These are phyloP conservation scores for Tragelaphus imberbis DNA, from an alignment of 2,113 vertebrate genomes.

Conservation along the genomic window DNA sequence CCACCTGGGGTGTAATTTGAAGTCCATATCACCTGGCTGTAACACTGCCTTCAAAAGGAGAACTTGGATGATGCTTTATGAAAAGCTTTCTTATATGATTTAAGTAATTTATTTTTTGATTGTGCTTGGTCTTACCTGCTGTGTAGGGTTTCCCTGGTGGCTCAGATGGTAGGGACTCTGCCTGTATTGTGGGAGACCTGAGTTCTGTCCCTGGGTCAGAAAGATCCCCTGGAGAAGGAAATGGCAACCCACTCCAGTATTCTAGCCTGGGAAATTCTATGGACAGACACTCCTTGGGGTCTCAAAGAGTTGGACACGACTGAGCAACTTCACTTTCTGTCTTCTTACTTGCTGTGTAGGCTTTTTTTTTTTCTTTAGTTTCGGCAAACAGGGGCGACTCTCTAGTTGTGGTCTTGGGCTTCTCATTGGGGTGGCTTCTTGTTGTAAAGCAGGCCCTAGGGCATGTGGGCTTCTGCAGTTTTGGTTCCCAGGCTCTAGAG, in stretches of 20 bases:
- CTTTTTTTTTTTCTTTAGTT: not conserved
- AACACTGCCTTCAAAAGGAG: not conserved
- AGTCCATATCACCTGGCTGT: not conserved
- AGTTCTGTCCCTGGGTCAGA: not conserved
- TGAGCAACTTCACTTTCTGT: not conserved
- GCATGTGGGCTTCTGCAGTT: not conserved
- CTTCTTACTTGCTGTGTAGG: not conserved
- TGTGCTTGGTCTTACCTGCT: not conserved
- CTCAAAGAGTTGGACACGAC: not conserved
- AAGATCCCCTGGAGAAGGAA: not conserved
- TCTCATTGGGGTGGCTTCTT: not conserved
- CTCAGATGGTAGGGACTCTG: not conserved
- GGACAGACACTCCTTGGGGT: not conserved
- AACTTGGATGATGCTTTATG: not conserved
- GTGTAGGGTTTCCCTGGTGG: not conserved
- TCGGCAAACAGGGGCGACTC: not conserved
- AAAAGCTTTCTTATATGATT: not conserved
- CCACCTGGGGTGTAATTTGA: not conserved
- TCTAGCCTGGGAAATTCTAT: not conserved
- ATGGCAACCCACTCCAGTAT: not conserved
- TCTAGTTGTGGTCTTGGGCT: not conserved
- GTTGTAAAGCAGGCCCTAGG: not conserved
- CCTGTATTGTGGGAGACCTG: not conserved
- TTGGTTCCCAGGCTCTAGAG: not conserved
- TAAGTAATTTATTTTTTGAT: not conserved